A percentile compares a stretch with the other conserved stretches of the same genome.
phyloP scores from a whole-genome alignment of 2,113 vertebrate genomes.

The Trinectes maculatus region DNA sequence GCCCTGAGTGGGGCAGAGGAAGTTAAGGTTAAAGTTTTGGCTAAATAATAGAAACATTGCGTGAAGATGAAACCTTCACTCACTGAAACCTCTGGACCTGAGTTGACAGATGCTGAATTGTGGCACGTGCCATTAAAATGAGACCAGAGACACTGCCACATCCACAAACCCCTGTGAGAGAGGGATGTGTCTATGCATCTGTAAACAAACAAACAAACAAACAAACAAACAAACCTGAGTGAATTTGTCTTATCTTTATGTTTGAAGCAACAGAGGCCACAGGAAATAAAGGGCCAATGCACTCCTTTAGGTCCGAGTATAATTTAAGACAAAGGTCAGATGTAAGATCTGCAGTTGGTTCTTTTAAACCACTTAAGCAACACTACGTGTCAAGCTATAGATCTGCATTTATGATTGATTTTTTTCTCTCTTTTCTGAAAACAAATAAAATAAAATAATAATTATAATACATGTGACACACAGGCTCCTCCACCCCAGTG shows the following conservation, averaged over 20 bases:
- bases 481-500: too few species aligned
- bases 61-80: not conserved
- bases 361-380: not conserved
- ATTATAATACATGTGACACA: too few species aligned
- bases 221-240: not conserved
- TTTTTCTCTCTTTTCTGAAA: too few species aligned
- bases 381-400: too few species aligned
- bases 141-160: not conserved
- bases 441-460: too few species aligned
- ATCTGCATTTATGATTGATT: too few species aligned
- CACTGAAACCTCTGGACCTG: not conserved
- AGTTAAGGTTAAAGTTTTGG: not conserved
- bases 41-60: not conserved
- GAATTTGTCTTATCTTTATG: slow-evolving; percentile 20
- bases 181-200: not conserved
- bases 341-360: slow-evolving; percentile 5
- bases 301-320: not conserved
- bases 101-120: slow-evolving; percentile 4
- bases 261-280: slow-evolving; percentile 24
- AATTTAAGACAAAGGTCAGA: slow-evolving; percentile 23
- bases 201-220: slow-evolving; percentile 2
- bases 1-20: too few species aligned
- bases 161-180: not conserved
- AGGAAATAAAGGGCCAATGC: not conserved
- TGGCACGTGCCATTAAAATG: not conserved